Conservation (phyloP, 1,140 invertebrate species). For the Mya arenaria region DNA sequence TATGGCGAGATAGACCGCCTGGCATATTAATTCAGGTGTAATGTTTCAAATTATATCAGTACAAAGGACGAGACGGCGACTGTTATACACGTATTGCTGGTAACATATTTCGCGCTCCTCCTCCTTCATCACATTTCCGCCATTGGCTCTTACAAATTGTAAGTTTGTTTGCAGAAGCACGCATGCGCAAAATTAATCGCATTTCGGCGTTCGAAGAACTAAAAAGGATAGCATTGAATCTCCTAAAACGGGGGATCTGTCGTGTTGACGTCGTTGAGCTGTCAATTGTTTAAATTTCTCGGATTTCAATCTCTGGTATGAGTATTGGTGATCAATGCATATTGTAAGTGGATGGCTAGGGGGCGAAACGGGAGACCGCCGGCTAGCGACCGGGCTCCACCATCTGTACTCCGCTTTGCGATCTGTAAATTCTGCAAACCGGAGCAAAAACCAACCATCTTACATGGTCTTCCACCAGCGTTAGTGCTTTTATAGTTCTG, state of each 20-base stretch:
- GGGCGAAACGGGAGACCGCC: slow-evolving; percentile 28
- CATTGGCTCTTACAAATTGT: slow-evolving; percentile 40
- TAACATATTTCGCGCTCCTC: neutral
- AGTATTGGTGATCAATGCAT: slow-evolving; percentile 46
- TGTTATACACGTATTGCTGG: slow-evolving; percentile 35
- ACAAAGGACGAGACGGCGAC: slow-evolving; percentile 35
- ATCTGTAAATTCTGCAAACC: no score
- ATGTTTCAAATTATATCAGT: slow-evolving; percentile 48
- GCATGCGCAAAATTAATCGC: slow-evolving; percentile 43
- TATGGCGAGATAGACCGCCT: slow-evolving; percentile 36
- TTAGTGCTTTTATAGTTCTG: no score
- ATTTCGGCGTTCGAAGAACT: neutral
- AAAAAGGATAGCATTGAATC: neutral
- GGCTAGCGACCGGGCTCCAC: slow-evolving; percentile 27
- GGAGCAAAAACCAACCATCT: no score
- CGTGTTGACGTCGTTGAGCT: neutral
- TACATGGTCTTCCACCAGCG: slow-evolving; percentile 15
- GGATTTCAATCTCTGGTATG: slow-evolving; percentile 22
- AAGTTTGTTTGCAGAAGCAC: slow-evolving; percentile 45
- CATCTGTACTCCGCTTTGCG: slow-evolving; percentile 36
- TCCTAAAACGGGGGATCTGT: slow-evolving; percentile 18
- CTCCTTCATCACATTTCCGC: slow-evolving; percentile 15
- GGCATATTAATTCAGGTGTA: slow-evolving; percentile 21
- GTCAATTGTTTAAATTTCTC: slow-evolving; percentile 40
- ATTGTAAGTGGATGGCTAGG: slow-evolving; percentile 32